Evolutionary conservation across 2,888 invertebrate genomes (phyloP), one percentile per base, ranked within the genome.

Genomic region (Ernsta delagoae): DNA sequence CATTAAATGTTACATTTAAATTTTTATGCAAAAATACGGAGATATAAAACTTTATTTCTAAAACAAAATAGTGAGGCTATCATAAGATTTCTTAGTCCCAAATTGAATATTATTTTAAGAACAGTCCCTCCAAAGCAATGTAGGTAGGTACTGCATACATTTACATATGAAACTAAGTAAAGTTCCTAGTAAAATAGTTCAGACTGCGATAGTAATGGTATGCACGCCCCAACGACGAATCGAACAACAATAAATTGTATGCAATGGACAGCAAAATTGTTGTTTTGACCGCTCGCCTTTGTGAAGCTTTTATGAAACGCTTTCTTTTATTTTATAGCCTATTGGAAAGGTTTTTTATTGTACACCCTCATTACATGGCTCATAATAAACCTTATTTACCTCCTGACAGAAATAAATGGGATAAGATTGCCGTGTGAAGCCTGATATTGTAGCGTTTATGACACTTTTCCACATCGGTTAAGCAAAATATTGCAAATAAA

Each of bases 251-350:
- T 92, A 92, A 92, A 92, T 92, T 88, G 82, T 85, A 85, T 87
- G 83, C 83, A 87, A 83, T 87, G 87, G 92, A 92, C 92, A 89
- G 86, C 90, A 83, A 92, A 92, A 92, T 92, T 92, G 89, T 90
- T 89, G 90, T 88, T 90, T 88, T 89, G 89, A 89, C 87, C 87
- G 86, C 87, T 85, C 86, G 82, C 83, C 84, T 85, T 77, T 79
- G 81, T 81, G 81, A 77, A 80, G 81, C 48, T 80, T 81, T 85
- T 83, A 82, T 83, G 61, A 62, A 59, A 61, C 61, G 67, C 67
- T 75, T 77, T 75, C 74, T 77, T 78, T 77, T 77, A 75, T 77
- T 77, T 75, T 73, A 73, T 73, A 71, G 79, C 78, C 83, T 83
- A 85, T 86, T 84, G 84, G 61, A 61, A 68, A 34, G 81, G 82